Evolutionary conservation across 2,113 vertebrate species (phyloP).

Genomic region (Megaceryle maxima): DNA sequence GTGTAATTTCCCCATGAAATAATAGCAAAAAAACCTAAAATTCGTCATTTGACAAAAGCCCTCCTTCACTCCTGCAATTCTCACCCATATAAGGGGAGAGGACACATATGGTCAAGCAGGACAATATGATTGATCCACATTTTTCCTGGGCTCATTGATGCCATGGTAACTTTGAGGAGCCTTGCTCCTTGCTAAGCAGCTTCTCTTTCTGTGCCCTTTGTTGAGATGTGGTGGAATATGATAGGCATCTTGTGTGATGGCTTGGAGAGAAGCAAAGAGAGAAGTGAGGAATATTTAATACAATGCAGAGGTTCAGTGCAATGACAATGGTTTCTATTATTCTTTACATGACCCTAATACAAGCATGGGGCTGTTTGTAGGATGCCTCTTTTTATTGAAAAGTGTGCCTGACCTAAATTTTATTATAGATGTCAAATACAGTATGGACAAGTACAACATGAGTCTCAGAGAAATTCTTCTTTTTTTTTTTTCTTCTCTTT

Average conservation of each 20-base stretch:
- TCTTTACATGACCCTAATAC: constrained; percentile 35
- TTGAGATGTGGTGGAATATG: neutral
- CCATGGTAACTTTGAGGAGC: neutral
- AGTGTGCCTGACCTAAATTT: constrained; percentile 52
- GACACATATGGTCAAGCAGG: neutral
- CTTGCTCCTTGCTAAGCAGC: neutral
- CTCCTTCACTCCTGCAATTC: neutral
- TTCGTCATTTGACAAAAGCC: neutral
- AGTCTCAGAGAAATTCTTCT: neutral
- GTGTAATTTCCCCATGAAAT: neutral
- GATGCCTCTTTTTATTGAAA: constrained; percentile 36
- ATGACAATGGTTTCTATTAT: constrained; percentile 32
- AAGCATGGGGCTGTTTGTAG: neutral
- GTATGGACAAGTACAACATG: neutral
- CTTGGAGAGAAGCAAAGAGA: neutral
- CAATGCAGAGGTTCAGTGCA: constrained; percentile 8
- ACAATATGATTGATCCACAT: neutral
- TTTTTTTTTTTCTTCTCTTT: neutral
- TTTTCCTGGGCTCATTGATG: neutral
- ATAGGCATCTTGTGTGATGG: neutral
- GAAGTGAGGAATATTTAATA: neutral
- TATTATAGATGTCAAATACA: constrained; percentile 56
- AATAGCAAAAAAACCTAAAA: neutral
- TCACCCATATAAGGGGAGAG: neutral
- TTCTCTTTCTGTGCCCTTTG: neutral